Evolutionary conservation across 2,888 invertebrate species (phyloP), one percentile per base, ranked within the genome.

Genomic region (Ganaspis brasiliensis): DNA sequence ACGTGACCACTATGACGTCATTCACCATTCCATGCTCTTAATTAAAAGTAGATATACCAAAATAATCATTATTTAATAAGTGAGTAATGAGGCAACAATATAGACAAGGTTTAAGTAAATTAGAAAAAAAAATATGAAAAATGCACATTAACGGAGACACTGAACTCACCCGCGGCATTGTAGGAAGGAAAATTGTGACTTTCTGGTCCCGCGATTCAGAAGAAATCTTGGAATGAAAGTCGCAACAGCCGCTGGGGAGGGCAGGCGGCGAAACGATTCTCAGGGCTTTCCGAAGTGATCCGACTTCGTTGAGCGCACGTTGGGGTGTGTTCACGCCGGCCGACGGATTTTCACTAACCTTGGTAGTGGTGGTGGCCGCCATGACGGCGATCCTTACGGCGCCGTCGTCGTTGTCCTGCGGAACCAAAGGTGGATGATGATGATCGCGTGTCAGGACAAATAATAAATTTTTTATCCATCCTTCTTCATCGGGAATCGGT

Each of bases 321-420:
- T 78, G 59, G 79, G 82, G 82, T 86, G 86, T 81, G 87, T 85
- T 86, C 85, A 77, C 83, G 80, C 81, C 85, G 85, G 81, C 82
- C 84, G 87, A 78, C 83, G 86, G 85, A 87, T 85, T 84, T 87
- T 85, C 82, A 88, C 89, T 88, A 86, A 87, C 76, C 82, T 24
- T 35, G 56, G 75, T 81, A 24, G 81, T 82, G 82, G 78, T 79
- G 82, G 75, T 75, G 81, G 52, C 37, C 67, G 73, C 81, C 31
- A 80, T 82, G 82, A 76, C 80, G 82, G 75, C 75, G 78, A 79
- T 82, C 79, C 72, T 78, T 75, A 78, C 76, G 80, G 81, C 87
- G 80, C 80, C 80, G 81, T 82, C 81, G 82, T 80, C 74, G 73
- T 72, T 61, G 72, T 74, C 74, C 71, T 71, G 55, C 35, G 63